These are phyloP conservation scores for Willisornis vidua DNA, from an alignment of 2,113 vertebrate genomes.

Conservation along the genomic window DNA sequence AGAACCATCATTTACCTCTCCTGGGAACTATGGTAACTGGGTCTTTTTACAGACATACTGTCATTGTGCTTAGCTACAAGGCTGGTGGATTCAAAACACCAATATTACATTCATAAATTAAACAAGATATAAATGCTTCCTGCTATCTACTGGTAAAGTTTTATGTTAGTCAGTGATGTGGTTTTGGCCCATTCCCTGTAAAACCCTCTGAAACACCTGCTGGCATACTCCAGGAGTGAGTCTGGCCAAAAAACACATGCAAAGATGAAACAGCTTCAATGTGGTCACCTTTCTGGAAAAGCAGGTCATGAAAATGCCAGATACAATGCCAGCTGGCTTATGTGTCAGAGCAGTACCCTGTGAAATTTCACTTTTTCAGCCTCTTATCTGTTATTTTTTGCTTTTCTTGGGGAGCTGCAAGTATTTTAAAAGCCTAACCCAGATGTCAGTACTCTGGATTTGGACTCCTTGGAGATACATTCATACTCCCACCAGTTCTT, in stretches of 20 bases:
- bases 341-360: fast-evolving
- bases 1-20: background rate
- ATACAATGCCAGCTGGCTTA: background rate
- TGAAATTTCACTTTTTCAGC: background rate
- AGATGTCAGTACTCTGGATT: background rate
- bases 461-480: background rate
- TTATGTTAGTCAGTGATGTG: background rate
- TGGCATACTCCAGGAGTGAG: background rate
- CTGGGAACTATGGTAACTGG: background rate
- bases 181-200: background rate
- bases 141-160: background rate
- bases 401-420: background rate
- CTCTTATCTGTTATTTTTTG: background rate
- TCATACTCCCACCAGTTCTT: background rate
- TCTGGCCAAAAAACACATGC: background rate
- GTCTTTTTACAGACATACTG: background rate
- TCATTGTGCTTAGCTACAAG: background rate
- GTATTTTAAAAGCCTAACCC: background rate
- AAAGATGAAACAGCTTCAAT: background rate
- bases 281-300: background rate
- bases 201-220: background rate
- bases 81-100: background rate
- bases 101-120: background rate
- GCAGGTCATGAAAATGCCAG: background rate
- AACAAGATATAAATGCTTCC: background rate